Conservation (phyloP, 2,113 vertebrate species). For the Amblyornis subalaris region DNA sequence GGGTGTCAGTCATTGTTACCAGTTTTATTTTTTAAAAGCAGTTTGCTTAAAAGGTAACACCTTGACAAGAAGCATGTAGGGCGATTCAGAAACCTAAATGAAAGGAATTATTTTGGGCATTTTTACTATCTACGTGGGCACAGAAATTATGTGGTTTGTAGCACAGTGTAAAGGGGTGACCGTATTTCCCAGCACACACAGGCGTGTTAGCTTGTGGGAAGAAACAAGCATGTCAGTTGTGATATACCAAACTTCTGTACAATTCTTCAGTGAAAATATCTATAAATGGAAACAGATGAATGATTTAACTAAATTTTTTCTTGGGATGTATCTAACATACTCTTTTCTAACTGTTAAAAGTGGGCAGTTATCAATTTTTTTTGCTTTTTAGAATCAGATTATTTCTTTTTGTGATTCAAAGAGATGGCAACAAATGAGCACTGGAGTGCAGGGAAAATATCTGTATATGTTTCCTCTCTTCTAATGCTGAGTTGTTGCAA, state of each 20-base stretch:
- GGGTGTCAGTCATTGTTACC: neutral
- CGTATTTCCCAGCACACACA: neutral
- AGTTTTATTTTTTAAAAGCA: neutral
- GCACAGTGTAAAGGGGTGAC: neutral
- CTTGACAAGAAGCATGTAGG: neutral
- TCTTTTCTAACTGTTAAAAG: neutral
- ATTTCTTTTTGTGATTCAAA: neutral
- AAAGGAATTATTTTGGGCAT: neutral
- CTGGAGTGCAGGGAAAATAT: neutral
- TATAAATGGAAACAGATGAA: neutral
- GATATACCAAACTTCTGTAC: fast-evolving
- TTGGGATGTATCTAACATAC: fast-evolving
- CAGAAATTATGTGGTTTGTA: neutral
- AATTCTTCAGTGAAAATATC: neutral
- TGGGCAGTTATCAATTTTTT: neutral
- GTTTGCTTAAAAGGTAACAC: neutral
- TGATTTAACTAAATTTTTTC: neutral
- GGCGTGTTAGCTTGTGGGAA: fast-evolving
- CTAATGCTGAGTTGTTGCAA: neutral
- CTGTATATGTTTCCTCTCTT: neutral
- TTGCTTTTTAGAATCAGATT: neutral
- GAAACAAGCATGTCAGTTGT: neutral
- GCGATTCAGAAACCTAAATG: neutral
- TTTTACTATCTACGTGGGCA: neutral
- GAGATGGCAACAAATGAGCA: neutral